Evolutionary conservation across 2,113 vertebrate species (phyloP), one percentile per base, ranked within the genome.

Genomic region (Dascyllus trimaculatus): DNA sequence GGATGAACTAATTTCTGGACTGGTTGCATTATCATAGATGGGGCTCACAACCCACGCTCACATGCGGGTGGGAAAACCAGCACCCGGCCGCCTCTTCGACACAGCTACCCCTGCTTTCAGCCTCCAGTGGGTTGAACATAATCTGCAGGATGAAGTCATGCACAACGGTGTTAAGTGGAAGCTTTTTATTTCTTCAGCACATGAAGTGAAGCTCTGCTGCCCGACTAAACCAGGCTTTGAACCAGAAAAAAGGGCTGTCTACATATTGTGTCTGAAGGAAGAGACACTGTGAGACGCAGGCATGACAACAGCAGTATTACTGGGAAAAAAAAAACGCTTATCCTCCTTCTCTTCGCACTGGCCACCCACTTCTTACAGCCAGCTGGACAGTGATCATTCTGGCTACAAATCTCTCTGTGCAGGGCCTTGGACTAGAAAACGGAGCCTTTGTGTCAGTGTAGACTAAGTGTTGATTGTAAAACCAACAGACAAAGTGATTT

Each of bases 61-160:
- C 32, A 65, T 49, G 9, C 46, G 70, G 66, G 53, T 61, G 25
- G 56, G 29, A 59, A 54, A 49, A 75, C 62, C 2, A 71, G 58
- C 63, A 3, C 18, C 46, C 1, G n/a, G 48, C 25, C 48, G 21
- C 59, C 0, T 58, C 67, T 62, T 58, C 4, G 17, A 75, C 69
- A 72, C 63, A 57, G 32, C 49, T 38, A 51, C 19, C 51, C 45
- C 60, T 69, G 5, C 45, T 69, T 56, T 46, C 26, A 15, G 38
- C 40, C 73, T 81, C 56, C 75, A 75, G 73, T 83, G 40, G n/a
- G 43, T 45, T 82, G 72, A 81, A 58, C 68, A 72, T 84, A 88
- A 91, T 86, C 78, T 77, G 75, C 2, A 10, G 70, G 73, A 75
- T 75, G 75, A 85, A 84, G 75, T 90, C 82, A 87, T 81, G 82